Percentiles rank a stretch among this genome's conserved stretches.
phyloP scores from a whole-genome alignment of 2,797 vertebrate genomes.

The Eupleurogrammus muticus region DNA sequence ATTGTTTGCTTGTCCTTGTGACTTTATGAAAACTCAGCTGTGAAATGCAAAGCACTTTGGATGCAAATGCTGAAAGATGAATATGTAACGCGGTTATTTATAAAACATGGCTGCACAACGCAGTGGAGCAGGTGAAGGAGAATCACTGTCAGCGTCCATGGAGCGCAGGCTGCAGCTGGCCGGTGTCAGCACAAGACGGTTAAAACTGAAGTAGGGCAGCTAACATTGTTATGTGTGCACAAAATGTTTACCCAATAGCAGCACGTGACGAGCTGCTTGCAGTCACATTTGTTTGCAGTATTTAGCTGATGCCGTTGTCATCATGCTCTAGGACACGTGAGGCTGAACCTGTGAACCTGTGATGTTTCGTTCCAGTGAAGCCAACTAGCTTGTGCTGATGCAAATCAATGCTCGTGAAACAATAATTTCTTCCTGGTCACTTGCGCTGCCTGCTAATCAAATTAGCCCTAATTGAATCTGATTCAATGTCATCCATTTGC shows the following conservation, averaged over 20 bases:
- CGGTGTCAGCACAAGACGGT: constrained; percentile 41
- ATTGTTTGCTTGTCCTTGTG: constrained; percentile 60
- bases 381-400: constrained; percentile 8
- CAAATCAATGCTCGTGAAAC: constrained; percentile 57
- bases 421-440: constrained; percentile 58
- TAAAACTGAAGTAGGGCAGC: constrained; percentile 35
- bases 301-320: constrained; percentile 17
- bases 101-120: constrained; percentile 60
- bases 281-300: constrained; percentile 26
- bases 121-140: constrained; percentile 72
- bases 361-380: background rate
- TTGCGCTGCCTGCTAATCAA: constrained; percentile 55
- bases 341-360: constrained; percentile 13
- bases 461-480: constrained; percentile 62
- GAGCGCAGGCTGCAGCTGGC: constrained; percentile 53
- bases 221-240: constrained; percentile 35
- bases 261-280: constrained; percentile 18
- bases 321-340: constrained; percentile 37
- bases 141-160: constrained; percentile 61
- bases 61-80: constrained; percentile 71
- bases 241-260: constrained; percentile 34
- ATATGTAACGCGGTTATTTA: constrained; percentile 77
- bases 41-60: constrained; percentile 57
- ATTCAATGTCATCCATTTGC: constrained; percentile 58
- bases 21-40: constrained; percentile 64